phyloP scores from a whole-genome alignment of 2,113 vertebrate genomes.

The Indri indri region DNA sequence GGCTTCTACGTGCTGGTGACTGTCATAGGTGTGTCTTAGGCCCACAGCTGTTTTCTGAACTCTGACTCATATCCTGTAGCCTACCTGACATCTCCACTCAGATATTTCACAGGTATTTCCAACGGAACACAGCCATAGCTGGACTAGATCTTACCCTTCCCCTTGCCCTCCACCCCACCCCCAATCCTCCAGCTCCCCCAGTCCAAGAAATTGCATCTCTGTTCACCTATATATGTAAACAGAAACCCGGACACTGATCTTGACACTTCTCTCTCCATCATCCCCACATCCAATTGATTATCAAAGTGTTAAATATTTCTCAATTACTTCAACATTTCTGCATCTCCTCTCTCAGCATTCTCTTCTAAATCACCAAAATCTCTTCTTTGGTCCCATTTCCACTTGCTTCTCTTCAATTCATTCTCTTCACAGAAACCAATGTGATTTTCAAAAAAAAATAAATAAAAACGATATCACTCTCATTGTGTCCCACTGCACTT shows the following conservation, averaged over 20 bases:
- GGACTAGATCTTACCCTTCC: not conserved
- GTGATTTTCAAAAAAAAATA: not conserved
- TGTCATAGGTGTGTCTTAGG: not conserved
- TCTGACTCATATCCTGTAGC: constrained; percentile 4
- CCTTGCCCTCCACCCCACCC: not conserved
- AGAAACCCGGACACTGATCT: not conserved
- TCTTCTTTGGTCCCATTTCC: not conserved
- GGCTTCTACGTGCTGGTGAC: not conserved
- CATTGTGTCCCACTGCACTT: not conserved
- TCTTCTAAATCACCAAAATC: not conserved
- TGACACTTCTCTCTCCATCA: not conserved
- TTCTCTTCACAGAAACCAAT: not conserved
- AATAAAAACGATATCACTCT: not conserved
- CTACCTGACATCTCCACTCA: not conserved
- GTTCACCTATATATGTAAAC: not conserved
- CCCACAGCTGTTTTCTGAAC: not conserved
- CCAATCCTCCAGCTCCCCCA: not conserved
- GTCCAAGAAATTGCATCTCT: not conserved
- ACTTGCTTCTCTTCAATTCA: not conserved
- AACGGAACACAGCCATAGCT: not conserved
- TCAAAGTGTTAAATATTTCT: not conserved
- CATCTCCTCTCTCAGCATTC: not conserved
- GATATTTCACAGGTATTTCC: not conserved
- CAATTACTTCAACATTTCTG: not conserved
- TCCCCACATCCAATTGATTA: not conserved